Evolutionary conservation across 2,113 vertebrate species (phyloP).

Genomic region (Penelope pileata): DNA sequence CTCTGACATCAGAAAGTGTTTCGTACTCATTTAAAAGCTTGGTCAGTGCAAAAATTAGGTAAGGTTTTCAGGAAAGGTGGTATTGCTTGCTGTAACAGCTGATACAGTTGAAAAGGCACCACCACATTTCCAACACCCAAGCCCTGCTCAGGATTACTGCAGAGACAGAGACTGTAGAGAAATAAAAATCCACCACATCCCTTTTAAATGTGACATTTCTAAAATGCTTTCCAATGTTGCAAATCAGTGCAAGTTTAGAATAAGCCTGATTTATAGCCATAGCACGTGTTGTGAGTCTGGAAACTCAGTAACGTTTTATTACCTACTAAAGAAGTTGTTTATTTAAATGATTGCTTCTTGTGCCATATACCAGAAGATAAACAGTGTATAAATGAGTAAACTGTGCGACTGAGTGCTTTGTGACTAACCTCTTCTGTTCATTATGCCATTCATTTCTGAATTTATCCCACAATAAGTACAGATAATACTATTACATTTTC

Average conservation of each 20-base stretch:
- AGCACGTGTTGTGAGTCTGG: neutral
- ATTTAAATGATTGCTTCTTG: constrained; percentile 47
- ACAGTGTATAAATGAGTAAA: neutral
- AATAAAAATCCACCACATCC: neutral
- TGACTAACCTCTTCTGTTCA: neutral
- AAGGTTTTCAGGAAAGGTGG: constrained; percentile 1
- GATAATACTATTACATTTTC: neutral
- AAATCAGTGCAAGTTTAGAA: constrained; percentile 2
- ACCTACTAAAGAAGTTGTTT: constrained; percentile 25
- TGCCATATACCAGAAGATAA: constrained; percentile 19
- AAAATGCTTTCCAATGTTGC: neutral
- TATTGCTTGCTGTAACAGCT: neutral
- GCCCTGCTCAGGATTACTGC: neutral
- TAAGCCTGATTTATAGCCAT: constrained; percentile 7
- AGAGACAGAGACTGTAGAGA: neutral
- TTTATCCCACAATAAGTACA: constrained; percentile 14
- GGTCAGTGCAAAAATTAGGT: neutral
- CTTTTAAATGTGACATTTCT: neutral
- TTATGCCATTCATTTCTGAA: constrained; percentile 20
- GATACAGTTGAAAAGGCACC: neutral
- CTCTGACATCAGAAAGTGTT: neutral
- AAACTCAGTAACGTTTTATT: constrained; percentile 42
- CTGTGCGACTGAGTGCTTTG: constrained; percentile 1
- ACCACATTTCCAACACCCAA: neutral
- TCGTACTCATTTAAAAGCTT: constrained; percentile 5